Base-by-base conservation (phyloP, 2,888 invertebrate species). In the Clostera curtula region DNA sequence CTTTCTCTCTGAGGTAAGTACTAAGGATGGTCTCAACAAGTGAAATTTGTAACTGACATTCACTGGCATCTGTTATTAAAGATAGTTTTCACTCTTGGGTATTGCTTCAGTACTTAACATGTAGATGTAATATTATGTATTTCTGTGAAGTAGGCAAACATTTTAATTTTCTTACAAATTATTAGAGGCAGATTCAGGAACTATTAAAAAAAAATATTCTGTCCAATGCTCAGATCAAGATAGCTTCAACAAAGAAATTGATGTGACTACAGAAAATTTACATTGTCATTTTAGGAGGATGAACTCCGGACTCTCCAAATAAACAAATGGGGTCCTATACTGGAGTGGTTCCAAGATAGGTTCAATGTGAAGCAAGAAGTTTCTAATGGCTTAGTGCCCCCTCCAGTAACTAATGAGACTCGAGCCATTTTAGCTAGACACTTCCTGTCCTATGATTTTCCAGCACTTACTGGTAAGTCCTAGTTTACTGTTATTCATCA, bases 291-390 rank as follows among this genome's bases (percentile, higher is more conserved):
- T 24, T 43, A 93, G 93, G 91, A 94, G 49, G 90, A 90, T 34
- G 93, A 93, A 36, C 77, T 98, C 27, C 87, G 87, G 42, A 83
- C 88, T 27, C 59, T 94, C 16, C 97, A 98, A 83, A 73, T 85
- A 29, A 75, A 89, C 45, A 89, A 94, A 63, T 99, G 98, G 98
- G 90, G 90, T 60, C 96, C 98, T 4, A 65, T 98, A 1, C 86
- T 98, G 32, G 85, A 91, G 23, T 97, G 97, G 96, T 94, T 97
- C 61, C 91, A 94, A 67, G 83, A 93, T 49, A 88, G 91, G 43
- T 96, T 90, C 71, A 80, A 88, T 49, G 89, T 94, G 0, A 84
- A 87, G 36, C 84, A 97, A 36, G 77, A 88, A 34, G 88, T 94
- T 49, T 90, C 93, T 0, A 79, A 85, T 36, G 88, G 87, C 27